These are phyloP conservation scores for Tetrapedia diversipes DNA, from an alignment of 2,888 invertebrate species.

Conservation along the genomic window DNA sequence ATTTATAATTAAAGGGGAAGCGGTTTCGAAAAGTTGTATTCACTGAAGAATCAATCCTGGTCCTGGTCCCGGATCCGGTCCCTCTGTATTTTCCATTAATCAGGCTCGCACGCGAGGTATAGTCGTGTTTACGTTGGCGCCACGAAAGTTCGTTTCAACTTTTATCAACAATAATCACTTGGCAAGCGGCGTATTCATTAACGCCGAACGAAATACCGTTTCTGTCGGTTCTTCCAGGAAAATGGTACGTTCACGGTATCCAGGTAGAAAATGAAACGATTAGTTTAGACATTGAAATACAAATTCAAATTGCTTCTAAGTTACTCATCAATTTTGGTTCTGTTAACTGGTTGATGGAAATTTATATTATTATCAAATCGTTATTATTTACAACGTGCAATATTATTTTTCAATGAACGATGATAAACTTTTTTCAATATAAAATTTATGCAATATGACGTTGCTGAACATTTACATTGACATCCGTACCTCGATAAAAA, in stretches of 20 bases:
- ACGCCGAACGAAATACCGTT: slow-evolving; percentile 22
- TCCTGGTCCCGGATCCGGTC: not conserved
- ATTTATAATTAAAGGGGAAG: slow-evolving; percentile 26
- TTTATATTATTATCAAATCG: no score
- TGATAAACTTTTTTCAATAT: no score
- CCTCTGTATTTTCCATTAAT: slow-evolving; percentile 39
- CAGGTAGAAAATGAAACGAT: not conserved
- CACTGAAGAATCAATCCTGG: slow-evolving; percentile 3
- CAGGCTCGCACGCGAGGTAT: slow-evolving; percentile 5
- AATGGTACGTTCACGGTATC: not conserved
- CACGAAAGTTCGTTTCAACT: slow-evolving; percentile 43
- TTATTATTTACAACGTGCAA: no score
- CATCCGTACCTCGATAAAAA: no score
- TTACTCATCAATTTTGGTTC: no score
- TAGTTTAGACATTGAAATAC: not conserved
- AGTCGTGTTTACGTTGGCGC: slow-evolving; percentile 6
- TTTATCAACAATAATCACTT: slow-evolving; percentile 49
- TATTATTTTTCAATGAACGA: no score
- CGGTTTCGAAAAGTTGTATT: slow-evolving; percentile 18
- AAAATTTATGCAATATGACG: no score
- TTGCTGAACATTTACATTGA: no score
- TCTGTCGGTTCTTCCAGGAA: not conserved
- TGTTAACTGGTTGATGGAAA: no score
- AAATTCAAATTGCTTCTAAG: not conserved
- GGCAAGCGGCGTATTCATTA: slow-evolving; percentile 44